phyloP scores from a whole-genome alignment of 2,888 invertebrate genomes.

The Spodoptera littoralis region DNA sequence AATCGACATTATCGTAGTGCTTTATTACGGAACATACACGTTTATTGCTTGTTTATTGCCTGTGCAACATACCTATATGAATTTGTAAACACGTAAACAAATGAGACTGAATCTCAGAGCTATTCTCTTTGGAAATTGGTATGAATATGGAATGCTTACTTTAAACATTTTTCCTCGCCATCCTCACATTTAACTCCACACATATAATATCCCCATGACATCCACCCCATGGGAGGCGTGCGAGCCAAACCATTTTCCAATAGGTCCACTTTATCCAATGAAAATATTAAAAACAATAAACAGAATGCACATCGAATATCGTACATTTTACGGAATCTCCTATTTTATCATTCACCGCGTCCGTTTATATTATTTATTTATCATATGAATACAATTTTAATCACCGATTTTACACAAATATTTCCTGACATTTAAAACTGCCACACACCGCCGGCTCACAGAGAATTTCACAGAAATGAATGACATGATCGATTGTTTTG shows the following conservation, averaged over 20 bases:
- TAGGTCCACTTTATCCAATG: constrained; percentile 64
- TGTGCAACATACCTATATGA: too few relatives aligned
- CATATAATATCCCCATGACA: constrained; percentile 92
- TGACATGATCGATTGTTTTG: too few relatives aligned
- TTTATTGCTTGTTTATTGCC: too few relatives aligned
- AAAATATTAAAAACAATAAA: constrained; percentile 52
- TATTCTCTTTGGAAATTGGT: not conserved
- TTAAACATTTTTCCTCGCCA: constrained; percentile 90
- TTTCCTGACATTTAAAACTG: constrained; percentile 21
- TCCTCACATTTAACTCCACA: constrained; percentile 89
- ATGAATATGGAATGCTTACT: constrained; percentile 77
- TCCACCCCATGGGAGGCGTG: constrained; percentile 93
- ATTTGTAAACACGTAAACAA: too few relatives aligned
- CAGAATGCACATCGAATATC: constrained; percentile 26
- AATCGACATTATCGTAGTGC: too few relatives aligned
- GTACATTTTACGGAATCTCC: constrained; percentile 33
- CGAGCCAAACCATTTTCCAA: constrained; percentile 90
- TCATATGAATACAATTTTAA: constrained; percentile 4
- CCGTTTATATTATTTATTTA: constrained; percentile 4
- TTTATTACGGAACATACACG: too few relatives aligned
- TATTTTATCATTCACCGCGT: constrained; percentile 3
- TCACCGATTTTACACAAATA: constrained; percentile 8
- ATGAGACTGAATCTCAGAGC: too few relatives aligned
- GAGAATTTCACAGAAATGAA: too few relatives aligned
- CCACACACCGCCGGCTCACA: constrained; percentile 42